A percentile compares a stretch with the other conserved stretches of the same genome.
Evolutionary conservation across 2,888 invertebrate species (phyloP).

Genomic region (Tetragnatha montana): DNA sequence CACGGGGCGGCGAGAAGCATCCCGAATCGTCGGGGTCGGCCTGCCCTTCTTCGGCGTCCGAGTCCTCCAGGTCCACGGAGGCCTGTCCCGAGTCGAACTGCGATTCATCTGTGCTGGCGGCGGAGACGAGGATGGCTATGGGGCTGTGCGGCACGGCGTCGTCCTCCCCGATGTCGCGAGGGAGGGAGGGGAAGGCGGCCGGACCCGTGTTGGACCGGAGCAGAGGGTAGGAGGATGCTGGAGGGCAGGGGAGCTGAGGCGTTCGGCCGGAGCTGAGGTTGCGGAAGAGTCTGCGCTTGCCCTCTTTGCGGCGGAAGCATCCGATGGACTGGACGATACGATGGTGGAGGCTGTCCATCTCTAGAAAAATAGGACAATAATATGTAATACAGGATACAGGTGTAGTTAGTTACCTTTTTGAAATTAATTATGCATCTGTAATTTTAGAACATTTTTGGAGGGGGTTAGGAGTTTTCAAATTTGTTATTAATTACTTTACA

Average conservation of each 20-base stretch:
- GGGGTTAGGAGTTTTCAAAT: too few species aligned
- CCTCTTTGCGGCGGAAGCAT: constrained; percentile 56
- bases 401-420: too few species aligned
- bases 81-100: neutral
- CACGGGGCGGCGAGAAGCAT: too few species aligned
- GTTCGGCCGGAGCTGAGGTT: constrained; percentile 51
- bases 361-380: constrained; percentile 16
- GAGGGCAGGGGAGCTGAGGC: neutral
- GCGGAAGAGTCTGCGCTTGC: constrained; percentile 52
- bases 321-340: constrained; percentile 60
- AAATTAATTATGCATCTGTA: too few species aligned
- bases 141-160: constrained; percentile 31
- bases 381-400: neutral
- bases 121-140: constrained; percentile 53
- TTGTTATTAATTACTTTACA: too few species aligned
- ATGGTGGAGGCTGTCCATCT: constrained; percentile 49
- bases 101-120: constrained; percentile 26
- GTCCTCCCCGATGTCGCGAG: constrained; percentile 12
- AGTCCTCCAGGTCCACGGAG: neutral
- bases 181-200: constrained; percentile 25
- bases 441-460: too few species aligned
- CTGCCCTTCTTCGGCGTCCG: neutral
- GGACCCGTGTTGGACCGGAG: constrained; percentile 58
- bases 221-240: constrained; percentile 23
- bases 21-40: too few species aligned